Base-by-base conservation (phyloP, 2,113 vertebrate genomes). In the Petromus typicus region DNA sequence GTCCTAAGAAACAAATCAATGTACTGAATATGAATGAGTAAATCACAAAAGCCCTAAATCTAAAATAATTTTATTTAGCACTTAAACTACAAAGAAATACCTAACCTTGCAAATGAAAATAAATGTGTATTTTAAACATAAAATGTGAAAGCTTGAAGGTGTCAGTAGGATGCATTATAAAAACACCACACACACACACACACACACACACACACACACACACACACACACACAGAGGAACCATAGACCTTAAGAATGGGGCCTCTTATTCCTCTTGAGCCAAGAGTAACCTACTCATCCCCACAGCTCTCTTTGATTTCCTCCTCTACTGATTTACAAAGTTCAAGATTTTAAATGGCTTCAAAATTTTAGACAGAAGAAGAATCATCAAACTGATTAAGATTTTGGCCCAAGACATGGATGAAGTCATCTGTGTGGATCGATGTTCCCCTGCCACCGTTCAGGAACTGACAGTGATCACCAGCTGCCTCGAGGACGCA, bases 361-460 rank as follows among this genome's bases (percentile, higher is more conserved):
- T n/a, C n/a, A n/a, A n/a, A n/a, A n/a, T n/a, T n/a, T 54, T 84
- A 73, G 51, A 78, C 73, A 79, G 30, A 84, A 86, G 83, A 95
- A 92, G 85, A 91, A 79, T 85, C 79, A 96, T 83, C 64, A 71
- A 85, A 84, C 69, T 87, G 83, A 94, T 95, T 91, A 96, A 51
- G n/a, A 56, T 76, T 96, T 89, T 66, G 63, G 51, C 51, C 89
- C 34, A 17, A 94, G 56, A 94, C 76, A 54, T 84, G 75, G 90
- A 97, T 97, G 91, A 95, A 96, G 63, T 75, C 94, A 93, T 95
- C 86, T 63, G 1, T 85, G 86, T 93, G 64, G 84, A 95, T 96
- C 78, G 54, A 88, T 87, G 89, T 95, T 91, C 91, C 81, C 83
- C 84, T 96, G 83, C 43, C 93, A 69, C 45, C 84, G 63, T 85